These are phyloP conservation scores for Ennomos fuscantarius DNA, from an alignment of 2,888 invertebrate genomes.

Conservation along the genomic window DNA sequence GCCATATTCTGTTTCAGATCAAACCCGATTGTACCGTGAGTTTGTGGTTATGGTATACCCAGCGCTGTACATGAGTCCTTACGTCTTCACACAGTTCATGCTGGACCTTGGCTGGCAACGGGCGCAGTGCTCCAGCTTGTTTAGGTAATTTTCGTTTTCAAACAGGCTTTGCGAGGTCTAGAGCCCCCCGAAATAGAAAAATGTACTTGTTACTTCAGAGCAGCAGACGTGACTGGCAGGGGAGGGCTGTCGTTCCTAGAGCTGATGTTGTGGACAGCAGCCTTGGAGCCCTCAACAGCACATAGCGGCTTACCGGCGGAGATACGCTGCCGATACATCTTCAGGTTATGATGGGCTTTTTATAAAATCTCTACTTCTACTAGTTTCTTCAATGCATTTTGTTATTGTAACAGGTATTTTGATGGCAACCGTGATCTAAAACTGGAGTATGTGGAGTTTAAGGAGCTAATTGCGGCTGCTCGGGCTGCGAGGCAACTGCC, in stretches of 20 bases:
- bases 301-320: conserved; percentile 88
- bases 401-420: conserved; percentile 75
- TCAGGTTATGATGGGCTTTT: conserved; percentile 67
- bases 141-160: conserved; percentile 62
- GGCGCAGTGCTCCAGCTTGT: conserved; percentile 68
- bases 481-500: conserved; percentile 81
- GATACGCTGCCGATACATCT: conserved; percentile 89
- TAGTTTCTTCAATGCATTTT: neutral
- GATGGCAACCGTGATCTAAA: conserved; percentile 81
- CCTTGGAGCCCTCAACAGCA: conserved; percentile 87
- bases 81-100: conserved; percentile 83
- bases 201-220: conserved; percentile 55
- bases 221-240: conserved; percentile 82
- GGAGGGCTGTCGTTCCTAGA: conserved; percentile 84
- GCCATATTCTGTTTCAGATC: conserved; percentile 67
- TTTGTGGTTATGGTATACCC: conserved; percentile 84
- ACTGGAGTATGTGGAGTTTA: conserved; percentile 85
- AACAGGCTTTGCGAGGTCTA: too few relatives aligned
- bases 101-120: conserved; percentile 83
- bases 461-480: conserved; percentile 83
- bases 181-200: too few relatives aligned
- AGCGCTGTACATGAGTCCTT: conserved; percentile 83
- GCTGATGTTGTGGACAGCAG: conserved; percentile 86
- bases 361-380: too few relatives aligned
- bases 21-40: conserved; percentile 83